Conservation (phyloP, 2,113 vertebrate genomes). For the Neogobius melanostomus region DNA sequence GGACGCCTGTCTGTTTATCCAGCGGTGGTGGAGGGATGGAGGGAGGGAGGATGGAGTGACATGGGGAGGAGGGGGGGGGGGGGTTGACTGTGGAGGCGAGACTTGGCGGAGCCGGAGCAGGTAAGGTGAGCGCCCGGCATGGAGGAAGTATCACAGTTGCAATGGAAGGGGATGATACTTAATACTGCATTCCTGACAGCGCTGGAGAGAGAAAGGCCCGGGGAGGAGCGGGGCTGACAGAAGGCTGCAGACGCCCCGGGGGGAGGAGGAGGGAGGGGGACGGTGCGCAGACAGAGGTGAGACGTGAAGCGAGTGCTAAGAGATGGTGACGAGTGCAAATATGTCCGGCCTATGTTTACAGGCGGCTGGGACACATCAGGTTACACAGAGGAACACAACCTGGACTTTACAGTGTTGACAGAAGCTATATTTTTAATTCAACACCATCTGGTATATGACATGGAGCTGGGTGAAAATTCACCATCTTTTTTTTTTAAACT, state of each 20-base stretch:
- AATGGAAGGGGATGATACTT: constrained; percentile 63
- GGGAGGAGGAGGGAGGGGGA: constrained; percentile 7
- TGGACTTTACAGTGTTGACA: not conserved
- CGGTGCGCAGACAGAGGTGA: constrained; percentile 28
- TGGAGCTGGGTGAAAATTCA: no score
- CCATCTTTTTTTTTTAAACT: no score
- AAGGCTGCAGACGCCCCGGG: constrained; percentile 40
- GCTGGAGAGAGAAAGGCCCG: constrained; percentile 45
- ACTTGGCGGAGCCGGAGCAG: constrained; percentile 78
- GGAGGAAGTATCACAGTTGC: constrained; percentile 73
- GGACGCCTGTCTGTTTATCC: constrained; percentile 39
- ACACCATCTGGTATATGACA: no score
- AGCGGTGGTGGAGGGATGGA: constrained; percentile 27
- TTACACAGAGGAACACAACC: not conserved
- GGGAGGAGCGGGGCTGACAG: constrained; percentile 39
- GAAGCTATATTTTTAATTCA: not conserved
- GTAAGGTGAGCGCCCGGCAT: constrained; percentile 74
- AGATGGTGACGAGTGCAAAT: constrained; percentile 24
- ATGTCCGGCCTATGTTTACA: constrained; percentile 14
- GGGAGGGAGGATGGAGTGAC: constrained; percentile 41
- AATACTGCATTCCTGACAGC: constrained; percentile 72
- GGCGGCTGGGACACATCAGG: constrained; percentile 8
- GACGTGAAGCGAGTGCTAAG: constrained; percentile 31
- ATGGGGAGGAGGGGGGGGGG: constrained; percentile 5
- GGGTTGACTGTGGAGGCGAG: constrained; percentile 73